phyloP scores from a whole-genome alignment of 1,140 invertebrate genomes.

The Tetramorium parvispinum region DNA sequence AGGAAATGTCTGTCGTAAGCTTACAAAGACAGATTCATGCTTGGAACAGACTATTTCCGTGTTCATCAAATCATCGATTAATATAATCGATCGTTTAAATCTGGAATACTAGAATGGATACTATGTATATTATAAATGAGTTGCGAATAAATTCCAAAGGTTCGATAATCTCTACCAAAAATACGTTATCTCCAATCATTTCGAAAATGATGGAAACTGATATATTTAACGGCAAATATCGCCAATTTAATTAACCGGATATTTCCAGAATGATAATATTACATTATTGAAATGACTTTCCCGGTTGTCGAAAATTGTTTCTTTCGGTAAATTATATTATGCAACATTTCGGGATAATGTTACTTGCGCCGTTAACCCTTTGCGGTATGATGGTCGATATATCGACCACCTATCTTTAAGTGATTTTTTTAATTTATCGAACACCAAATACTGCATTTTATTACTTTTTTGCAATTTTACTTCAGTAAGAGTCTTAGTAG shows the following conservation, averaged over 20 bases:
- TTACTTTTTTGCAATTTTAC: no score
- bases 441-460: no score
- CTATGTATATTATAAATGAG: background rate
- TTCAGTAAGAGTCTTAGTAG: no score
- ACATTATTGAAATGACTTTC: background rate
- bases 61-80: background rate
- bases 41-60: background rate
- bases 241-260: background rate
- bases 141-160: background rate
- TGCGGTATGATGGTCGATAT: no score
- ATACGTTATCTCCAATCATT: background rate
- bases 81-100: background rate
- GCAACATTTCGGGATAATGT: background rate
- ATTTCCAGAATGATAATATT: background rate
- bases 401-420: no score
- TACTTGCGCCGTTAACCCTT: no score
- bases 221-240: background rate
- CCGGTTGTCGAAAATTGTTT: background rate
- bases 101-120: background rate
- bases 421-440: no score
- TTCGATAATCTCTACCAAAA: background rate
- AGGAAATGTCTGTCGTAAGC: background rate
- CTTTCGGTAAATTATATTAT: conserved; percentile 17
- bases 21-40: background rate
- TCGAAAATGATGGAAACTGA: background rate